Evolutionary conservation across 1,140 invertebrate species (phyloP).

Genomic region (Calosoma granatense): DNA sequence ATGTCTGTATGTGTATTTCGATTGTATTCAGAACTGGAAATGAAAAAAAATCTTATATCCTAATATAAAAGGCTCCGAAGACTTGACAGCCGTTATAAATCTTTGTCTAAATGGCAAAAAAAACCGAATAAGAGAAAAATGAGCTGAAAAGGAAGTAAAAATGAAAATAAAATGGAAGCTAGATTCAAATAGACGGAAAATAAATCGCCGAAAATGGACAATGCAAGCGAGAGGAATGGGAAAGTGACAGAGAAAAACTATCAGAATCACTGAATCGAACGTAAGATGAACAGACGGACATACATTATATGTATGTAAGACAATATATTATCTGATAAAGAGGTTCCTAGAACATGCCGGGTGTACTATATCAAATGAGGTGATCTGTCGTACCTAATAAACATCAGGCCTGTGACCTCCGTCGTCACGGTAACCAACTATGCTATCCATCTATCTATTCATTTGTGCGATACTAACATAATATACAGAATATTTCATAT

Average conservation of each 20-base stretch:
- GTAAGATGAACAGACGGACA: too few species aligned
- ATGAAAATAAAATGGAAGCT: slow-evolving; percentile 31
- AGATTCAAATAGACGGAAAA: slow-evolving; percentile 32
- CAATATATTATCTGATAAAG: too few species aligned
- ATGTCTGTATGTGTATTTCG: neutral
- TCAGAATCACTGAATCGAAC: neutral
- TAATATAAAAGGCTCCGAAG: slow-evolving; percentile 33
- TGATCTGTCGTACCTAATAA: too few species aligned
- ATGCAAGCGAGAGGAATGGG: neutral
- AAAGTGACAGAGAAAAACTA: too few species aligned
- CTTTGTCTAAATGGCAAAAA: slow-evolving; percentile 31
- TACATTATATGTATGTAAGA: too few species aligned
- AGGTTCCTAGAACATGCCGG: too few species aligned
- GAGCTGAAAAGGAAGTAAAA: slow-evolving; percentile 21
- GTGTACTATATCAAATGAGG: too few species aligned
- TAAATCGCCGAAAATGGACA: slow-evolving; percentile 20
- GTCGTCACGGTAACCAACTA: too few species aligned
- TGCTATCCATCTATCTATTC: too few species aligned
- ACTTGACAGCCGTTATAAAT: slow-evolving; percentile 31
- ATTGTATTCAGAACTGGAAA: slow-evolving; percentile 14
- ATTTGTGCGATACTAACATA: too few species aligned
- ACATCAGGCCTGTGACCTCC: too few species aligned
- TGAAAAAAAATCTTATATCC: slow-evolving; percentile 33
- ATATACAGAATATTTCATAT: too few species aligned
- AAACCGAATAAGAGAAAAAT: slow-evolving; percentile 33